Evolutionary conservation across 2,113 vertebrate genomes (phyloP), one percentile per base, ranked within the genome.

Genomic region (Ancistrus triradiatus): DNA sequence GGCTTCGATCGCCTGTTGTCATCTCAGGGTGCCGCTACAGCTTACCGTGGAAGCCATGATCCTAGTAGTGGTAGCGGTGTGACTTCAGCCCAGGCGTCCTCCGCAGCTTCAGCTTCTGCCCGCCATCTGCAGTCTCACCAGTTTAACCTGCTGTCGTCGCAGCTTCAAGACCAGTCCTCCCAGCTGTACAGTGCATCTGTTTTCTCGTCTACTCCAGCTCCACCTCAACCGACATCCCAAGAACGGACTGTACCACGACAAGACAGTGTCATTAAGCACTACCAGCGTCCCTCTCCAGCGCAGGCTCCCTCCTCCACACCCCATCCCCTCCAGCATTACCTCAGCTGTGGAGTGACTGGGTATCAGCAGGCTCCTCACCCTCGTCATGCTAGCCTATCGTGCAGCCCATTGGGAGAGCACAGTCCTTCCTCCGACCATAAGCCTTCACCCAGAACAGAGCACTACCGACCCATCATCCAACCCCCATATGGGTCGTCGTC

Each of bases 241-340:
- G 93, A 94, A 14, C 80, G 93, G 19, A 91, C 94, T 6, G 83
- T 94, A 1, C 90, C 94, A 6, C 74, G 88, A 0, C 93, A 96
- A 77, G 94, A 97, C 85, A 96, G 92, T 0, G 94, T 97, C 38
- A 97, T 97, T 59, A 97, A 97, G 79, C 93, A 97, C 88, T 97
- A 96, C 87, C 94, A 97, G 77, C 85, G 94, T 2, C 92, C 94
- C 0, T 88, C 87, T 1, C 88, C 90, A 1, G 80, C 91, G 1
- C 93, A 93, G 70, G 78, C 91, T 0, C 89, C 81, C 17, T 85
- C 89, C 13, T 87, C 89, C 43, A 85, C 90, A 1, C 84, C 93
- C 10, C 94, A 93, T 61, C 87, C 91, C 55, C 88, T 96, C 2
- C 93, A 97, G 86, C 93, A 96, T 63, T 96, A 94, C 74, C 85